Base-by-base conservation (phyloP, 2,797 vertebrate genomes). In the Rhabdomys pumilio region DNA sequence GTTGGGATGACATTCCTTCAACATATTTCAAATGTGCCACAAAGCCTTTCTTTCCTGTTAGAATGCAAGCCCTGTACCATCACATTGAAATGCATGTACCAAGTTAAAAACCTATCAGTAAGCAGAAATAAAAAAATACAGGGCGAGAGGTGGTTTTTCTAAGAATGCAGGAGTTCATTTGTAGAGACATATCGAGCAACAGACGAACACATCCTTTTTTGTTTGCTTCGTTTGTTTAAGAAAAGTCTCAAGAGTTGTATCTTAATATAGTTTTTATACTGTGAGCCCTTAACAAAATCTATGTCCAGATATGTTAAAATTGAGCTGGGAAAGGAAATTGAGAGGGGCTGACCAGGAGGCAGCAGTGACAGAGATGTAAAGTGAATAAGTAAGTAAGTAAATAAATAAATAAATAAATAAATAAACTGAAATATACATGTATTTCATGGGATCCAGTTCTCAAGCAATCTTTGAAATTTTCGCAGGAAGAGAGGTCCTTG, bases 1-100 rank as follows among this genome's bases (percentile, higher is more conserved):
- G 94, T 53, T 92, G 79, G 57, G 79, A 96, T 96, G 93, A 93
- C 96, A 86, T 97, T 97, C 73, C 85, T 97, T 93, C 79, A 96
- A 93, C 73, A 75, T 79, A 93, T 81, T 94, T 96, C 53, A 63
- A 92, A 94, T 75, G 75, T 79, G 34, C 61, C 80, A 95, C 94
- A 97, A 95, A 97, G 87, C 72, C 38, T 87, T 95, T 94, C 38
- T 87, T 95, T 94, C 77, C 88, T 76, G 94, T 93, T 93, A 92
- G 90, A 92, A n/a, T 10, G 38, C 69, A 81, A 92, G 31, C 53
- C 31, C 20, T 31, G 63, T 92, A 72, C 63, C 93, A 77, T 86
- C 14, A 0, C 88, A 80, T 85, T 61, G 50, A 95, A 96, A 95
- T 93, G 59, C 65, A 67, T n/a, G 79, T 50, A 59, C 94, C 80